Evolutionary conservation across 2,113 vertebrate species (phyloP), one percentile per base, ranked within the genome.

Genomic region (Heloderma charlesbogerti): DNA sequence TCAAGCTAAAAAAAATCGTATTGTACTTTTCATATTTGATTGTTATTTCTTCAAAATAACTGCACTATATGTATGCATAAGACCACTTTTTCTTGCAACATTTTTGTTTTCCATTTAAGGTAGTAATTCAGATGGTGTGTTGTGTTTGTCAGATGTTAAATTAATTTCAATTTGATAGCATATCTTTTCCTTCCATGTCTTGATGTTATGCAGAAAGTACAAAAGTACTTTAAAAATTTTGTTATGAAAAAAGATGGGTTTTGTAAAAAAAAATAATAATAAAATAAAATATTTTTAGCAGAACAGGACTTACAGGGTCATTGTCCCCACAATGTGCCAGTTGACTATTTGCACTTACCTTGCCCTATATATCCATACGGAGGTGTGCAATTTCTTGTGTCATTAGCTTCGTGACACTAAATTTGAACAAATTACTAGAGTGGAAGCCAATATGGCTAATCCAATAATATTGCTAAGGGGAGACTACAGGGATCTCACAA

Each of bases 221-320:
- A 97, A 97, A 98, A 97, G 99, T 98, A 98, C 98, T 98, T 98
- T 97, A 97, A 98, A 90, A 90, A 98, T 98, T 98, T 98, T 98
- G 97, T 97, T 98, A 98, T 98, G 97, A 98, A 97, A 97, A 97
- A 97, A 97, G 97, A 98, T 98, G 98, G 98, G 96, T 99, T 99
- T 99, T 99, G 98, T 99, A 99, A 99, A 99, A 99, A 98, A 89
- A 88, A 90, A 89, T 90, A 90, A 90, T 90, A 90, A 90, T 90
- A 90, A 90, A 90, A 96, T 98, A 99, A 98, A 99, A 99, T 99
- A 99, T 99, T 98, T 99, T 98, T 99, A 99, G 98, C 99, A 99
- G 98, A 98, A 99, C 98, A 98, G 99, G 99, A 99, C 98, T 98
- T 99, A 99, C 99, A 99, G 99, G 99, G 99, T 99, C 98, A 99